Conservation (phyloP, 2,888 invertebrate species). For the Oithona nana region DNA sequence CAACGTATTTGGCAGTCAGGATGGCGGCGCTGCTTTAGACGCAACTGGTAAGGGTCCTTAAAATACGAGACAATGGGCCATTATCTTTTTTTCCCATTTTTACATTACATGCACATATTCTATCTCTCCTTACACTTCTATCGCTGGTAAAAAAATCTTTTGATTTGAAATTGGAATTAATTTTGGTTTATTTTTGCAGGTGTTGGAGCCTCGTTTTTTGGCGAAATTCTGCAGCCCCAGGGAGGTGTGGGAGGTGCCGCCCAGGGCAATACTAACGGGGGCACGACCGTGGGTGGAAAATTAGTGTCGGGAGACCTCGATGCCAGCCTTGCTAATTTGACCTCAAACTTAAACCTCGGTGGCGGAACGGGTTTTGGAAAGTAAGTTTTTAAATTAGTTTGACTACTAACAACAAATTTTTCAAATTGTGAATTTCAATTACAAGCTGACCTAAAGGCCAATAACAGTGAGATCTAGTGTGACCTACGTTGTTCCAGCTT, state of each 20-base stretch:
- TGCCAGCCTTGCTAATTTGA: slow-evolving; percentile 74
- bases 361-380: slow-evolving; percentile 18
- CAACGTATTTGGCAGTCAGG: background rate
- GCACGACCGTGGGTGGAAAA: slow-evolving; percentile 35
- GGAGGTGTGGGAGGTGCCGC: slow-evolving; percentile 23
- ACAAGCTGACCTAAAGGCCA: too few species aligned
- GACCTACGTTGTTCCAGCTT: too few species aligned
- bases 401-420: too few species aligned
- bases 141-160: background rate
- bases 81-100: too few species aligned
- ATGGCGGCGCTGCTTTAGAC: background rate
- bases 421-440: too few species aligned
- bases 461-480: too few species aligned
- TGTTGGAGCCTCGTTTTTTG: slow-evolving; percentile 46
- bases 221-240: slow-evolving; percentile 46
- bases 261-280: slow-evolving; percentile 28
- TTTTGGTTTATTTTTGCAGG: slow-evolving; percentile 30
- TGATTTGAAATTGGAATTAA: background rate
- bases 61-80: background rate
- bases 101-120: background rate
- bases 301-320: slow-evolving; percentile 82
- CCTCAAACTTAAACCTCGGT: slow-evolving; percentile 54
- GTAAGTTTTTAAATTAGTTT: slow-evolving; percentile 14
- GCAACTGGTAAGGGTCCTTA: background rate
- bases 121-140: background rate